These are phyloP conservation scores for Ochropacha duplaris DNA, from an alignment of 2,888 invertebrate genomes.

Conservation along the genomic window DNA sequence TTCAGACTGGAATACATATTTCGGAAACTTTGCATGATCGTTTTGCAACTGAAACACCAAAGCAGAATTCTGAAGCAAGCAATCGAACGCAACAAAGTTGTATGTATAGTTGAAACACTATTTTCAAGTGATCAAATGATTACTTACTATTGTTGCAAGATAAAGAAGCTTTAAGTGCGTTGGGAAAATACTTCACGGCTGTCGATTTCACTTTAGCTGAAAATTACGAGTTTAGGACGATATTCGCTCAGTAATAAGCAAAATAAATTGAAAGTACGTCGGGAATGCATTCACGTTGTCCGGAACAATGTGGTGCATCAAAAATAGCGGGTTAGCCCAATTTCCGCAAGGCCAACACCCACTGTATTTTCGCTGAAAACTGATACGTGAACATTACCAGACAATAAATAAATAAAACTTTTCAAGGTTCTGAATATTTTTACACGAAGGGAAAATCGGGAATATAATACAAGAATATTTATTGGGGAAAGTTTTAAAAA, in stretches of 20 bases:
- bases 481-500: not conserved
- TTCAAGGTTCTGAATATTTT: not conserved
- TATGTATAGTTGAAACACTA: too few relatives aligned
- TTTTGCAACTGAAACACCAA: not conserved
- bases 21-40: not conserved
- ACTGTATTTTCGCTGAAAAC: conserved; percentile 44
- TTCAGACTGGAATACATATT: not conserved
- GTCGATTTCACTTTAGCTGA: not conserved
- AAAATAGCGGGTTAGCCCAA: conserved; percentile 55
- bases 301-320: conserved; percentile 44
- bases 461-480: not conserved
- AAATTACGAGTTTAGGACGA: not conserved
- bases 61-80: not conserved
- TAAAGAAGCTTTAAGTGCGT: not conserved
- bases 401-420: conserved; percentile 3
- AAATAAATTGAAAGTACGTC: not conserved
- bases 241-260: not conserved
- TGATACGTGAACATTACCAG: conserved; percentile 18
- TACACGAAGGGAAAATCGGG: not conserved
- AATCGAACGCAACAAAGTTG: too few relatives aligned
- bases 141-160: not conserved
- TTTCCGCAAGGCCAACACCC: conserved; percentile 40
- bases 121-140: not conserved
- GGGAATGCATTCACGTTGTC: conserved; percentile 5
- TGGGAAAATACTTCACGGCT: not conserved